Conservation (phyloP, 2,113 vertebrate genomes). For the Nycticryphes semicollaris region DNA sequence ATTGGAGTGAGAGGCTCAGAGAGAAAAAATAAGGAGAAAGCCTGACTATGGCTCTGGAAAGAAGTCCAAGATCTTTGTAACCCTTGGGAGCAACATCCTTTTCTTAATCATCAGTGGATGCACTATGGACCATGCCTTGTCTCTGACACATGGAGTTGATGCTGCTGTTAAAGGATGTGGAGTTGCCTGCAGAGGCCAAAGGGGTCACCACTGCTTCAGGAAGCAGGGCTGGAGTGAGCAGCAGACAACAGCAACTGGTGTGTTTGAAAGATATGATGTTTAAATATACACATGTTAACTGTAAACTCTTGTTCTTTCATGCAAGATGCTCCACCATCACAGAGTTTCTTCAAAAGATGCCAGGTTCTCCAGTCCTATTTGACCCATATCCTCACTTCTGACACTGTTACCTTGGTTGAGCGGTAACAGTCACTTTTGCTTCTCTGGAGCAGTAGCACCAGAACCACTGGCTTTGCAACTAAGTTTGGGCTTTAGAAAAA, state of each 20-base stretch:
- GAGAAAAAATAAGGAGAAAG: background rate
- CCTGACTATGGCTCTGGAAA: background rate
- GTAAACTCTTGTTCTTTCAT: background rate
- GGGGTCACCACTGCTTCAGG: background rate
- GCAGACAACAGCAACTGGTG: background rate
- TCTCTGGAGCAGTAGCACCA: background rate
- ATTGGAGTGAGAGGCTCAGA: background rate
- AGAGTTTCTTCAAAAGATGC: background rate
- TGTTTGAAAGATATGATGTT: conserved; percentile 17
- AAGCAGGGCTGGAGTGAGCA: background rate
- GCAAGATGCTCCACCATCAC: background rate
- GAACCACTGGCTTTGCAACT: background rate
- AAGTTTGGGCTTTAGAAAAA: background rate
- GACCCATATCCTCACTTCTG: background rate
- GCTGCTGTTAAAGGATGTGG: background rate
- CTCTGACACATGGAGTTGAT: background rate
- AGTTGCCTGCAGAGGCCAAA: conserved; percentile 6
- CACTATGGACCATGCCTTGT: background rate
- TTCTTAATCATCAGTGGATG: background rate
- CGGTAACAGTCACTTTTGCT: background rate
- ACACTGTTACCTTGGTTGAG: background rate
- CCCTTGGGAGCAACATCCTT: background rate
- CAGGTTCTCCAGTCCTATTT: background rate
- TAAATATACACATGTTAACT: background rate
- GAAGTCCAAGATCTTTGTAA: background rate